Base-by-base conservation (phyloP, 2,888 invertebrate species). In the Cataglyphis altisquamis region DNA sequence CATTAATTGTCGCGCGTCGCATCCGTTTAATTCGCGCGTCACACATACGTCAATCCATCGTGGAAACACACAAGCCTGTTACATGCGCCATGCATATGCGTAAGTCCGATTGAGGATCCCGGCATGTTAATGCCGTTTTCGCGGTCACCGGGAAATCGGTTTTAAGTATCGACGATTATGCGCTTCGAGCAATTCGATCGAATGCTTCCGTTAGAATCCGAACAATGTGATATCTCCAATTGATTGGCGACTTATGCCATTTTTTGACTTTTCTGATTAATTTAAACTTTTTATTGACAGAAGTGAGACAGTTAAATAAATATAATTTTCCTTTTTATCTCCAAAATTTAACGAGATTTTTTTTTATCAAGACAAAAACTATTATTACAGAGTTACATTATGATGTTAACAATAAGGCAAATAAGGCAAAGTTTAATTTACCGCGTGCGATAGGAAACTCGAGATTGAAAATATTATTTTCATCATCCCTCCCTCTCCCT, bases 31-130 rank as follows among this genome's bases (percentile, higher is more conserved):
- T 64, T 57, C 66, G 66, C 60, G 45, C 64, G 82, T 64, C n/a
- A 80, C 77, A 85, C 83, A 85, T 85, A 83, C 88, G 87, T 88
- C 88, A 88, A 89, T 89, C 81, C 82, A 25, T 57, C 63, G 84
- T 78, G 83, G 80, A 84, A 88, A 84, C 83, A 77, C 55, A 74
- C 67, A 78, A 83, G 68, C 80, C 87, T 83, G 63, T 85, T 86
- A 84, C 64, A 63, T 45, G 62, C 63, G 77, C 87, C 84, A 84
- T 87, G 75, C 68, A 80, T 85, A 88, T 85, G 74, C 87, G 84
- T 88, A 83, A 64, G 55, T 72, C 21, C 48, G 75, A 84, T 84
- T 74, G 72, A 66, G 67, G 63, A 75, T 41, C 55, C 18, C 57
- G 60, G 66, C 78, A 74, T 85, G 85, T 86, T 87, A 88, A 88